Base-by-base conservation (phyloP, 2,113 vertebrate genomes). In the Microcebus tavaratra region DNA sequence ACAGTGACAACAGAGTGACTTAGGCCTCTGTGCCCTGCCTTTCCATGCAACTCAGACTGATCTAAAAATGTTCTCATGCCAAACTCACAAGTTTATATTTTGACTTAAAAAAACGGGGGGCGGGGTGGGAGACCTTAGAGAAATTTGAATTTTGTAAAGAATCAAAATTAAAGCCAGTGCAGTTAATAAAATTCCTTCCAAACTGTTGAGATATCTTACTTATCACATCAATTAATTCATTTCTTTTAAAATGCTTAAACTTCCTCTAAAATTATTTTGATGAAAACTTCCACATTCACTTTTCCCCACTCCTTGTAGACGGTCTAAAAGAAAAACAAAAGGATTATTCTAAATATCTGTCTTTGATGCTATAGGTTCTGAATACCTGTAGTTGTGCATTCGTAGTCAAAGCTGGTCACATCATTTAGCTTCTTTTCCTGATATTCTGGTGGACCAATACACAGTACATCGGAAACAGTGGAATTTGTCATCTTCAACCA, bases 401-500 rank as follows among this genome's bases (percentile, higher is more conserved):
- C 99, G 50, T 99, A 99, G 97, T 99, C 99, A 98, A 99, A 99
- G 98, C 99, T 99, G 98, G 98, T 95, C 98, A 99, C 99, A 75
- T 99, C 99, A 95, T 99, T 99, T 95, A 99, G 99, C 85, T 99
- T 99, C 98, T 99, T 99, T 97, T 99, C 99, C 98, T 99, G 99
- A 98, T 99, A 99, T 96, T 99, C 99, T 88, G 99, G 99, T 2
- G 99, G 99, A 23, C 99, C 99, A 13, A 98, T 98, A 97, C 99
- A 99, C 89, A 99, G 96, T 92, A 99, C 99, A 97, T 99, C 99
- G 7, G 99, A 99, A 97, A 99, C 99, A 23, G 99, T 99, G 97
- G 99, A 99, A 90, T 99, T 99, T 96, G 99, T 99, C 99, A 98
- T 99, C 98, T 99, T 99, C 98, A 99, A 97, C 99, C 99, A 99